phyloP scores from a whole-genome alignment of 2,113 vertebrate species.

The Nyctereutes procyonoides region DNA sequence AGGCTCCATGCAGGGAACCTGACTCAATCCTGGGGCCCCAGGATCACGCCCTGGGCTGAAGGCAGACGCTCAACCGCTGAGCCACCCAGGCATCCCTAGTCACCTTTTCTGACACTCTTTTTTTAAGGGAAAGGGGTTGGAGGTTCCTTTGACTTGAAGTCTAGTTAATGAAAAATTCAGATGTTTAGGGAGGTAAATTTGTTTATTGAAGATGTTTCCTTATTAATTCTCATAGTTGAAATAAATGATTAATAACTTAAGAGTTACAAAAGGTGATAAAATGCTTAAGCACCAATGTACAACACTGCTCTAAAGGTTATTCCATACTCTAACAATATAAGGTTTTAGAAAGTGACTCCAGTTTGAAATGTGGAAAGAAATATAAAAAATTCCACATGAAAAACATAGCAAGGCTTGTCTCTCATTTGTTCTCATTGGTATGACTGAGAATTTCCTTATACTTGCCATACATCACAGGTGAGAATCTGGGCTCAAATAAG shows the following conservation, averaged over 20 bases:
- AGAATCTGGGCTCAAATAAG: not conserved
- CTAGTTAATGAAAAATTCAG: slow-evolving; percentile 22
- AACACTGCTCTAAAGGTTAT: not conserved
- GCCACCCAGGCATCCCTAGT: not conserved
- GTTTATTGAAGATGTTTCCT: not conserved
- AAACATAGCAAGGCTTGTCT: not conserved
- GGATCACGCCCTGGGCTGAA: too few relatives aligned
- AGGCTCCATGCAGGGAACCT: too few relatives aligned
- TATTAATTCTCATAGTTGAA: not conserved
- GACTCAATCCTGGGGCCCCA: too few relatives aligned
- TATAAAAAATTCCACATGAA: not conserved
- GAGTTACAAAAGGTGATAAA: slow-evolving; percentile 14
- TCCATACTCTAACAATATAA: not conserved
- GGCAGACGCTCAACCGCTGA: too few relatives aligned
- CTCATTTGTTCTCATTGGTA: not conserved
- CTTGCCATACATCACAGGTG: not conserved
- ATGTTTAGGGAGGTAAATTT: not conserved
- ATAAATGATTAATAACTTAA: slow-evolving; percentile 29
- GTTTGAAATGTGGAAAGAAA: not conserved
- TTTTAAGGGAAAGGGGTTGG: not conserved
- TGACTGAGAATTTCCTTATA: not conserved
- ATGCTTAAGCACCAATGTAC: not conserved
- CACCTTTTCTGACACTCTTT: not conserved
- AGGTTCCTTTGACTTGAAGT: not conserved
- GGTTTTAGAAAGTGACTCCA: not conserved